Conservation (phyloP, 1,140 invertebrate species). For the Ooceraea biroi region DNA sequence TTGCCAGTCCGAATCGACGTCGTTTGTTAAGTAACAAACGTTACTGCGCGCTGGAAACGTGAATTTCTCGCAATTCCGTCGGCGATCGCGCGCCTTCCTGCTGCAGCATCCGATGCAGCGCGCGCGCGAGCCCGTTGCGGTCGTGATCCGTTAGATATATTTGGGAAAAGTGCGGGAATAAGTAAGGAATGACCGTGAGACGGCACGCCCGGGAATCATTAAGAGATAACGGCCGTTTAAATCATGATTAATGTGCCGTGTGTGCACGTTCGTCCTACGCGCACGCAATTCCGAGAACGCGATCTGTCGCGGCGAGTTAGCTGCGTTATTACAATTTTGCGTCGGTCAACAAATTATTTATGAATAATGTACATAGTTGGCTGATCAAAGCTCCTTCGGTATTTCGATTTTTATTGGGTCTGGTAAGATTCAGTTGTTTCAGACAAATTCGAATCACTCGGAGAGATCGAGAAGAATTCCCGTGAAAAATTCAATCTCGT, state of each 20-base stretch:
- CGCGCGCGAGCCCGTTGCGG: not conserved
- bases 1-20: slow-evolving; percentile 49
- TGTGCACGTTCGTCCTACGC: not conserved
- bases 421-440: slow-evolving; percentile 12
- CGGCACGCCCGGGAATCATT: slow-evolving; percentile 4
- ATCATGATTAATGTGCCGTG: not conserved
- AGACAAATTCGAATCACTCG: not conserved
- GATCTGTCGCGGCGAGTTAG: slow-evolving; percentile 1
- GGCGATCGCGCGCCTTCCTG: slow-evolving; percentile 28
- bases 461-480: not conserved
- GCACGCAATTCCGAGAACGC: not conserved
- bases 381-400: not conserved
- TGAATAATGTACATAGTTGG: no score
- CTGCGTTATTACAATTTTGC: not conserved
- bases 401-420: not conserved
- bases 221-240: not conserved
- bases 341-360: not conserved
- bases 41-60: not conserved
- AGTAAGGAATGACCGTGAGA: not conserved
- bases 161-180: not conserved
- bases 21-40: slow-evolving; percentile 10
- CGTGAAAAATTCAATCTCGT: not conserved
- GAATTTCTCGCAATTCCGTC: slow-evolving; percentile 34
- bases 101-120: no score
- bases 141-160: slow-evolving; percentile 35